These are phyloP conservation scores for Piaya cayana DNA, from an alignment of 2,113 vertebrate genomes.

Conservation along the genomic window DNA sequence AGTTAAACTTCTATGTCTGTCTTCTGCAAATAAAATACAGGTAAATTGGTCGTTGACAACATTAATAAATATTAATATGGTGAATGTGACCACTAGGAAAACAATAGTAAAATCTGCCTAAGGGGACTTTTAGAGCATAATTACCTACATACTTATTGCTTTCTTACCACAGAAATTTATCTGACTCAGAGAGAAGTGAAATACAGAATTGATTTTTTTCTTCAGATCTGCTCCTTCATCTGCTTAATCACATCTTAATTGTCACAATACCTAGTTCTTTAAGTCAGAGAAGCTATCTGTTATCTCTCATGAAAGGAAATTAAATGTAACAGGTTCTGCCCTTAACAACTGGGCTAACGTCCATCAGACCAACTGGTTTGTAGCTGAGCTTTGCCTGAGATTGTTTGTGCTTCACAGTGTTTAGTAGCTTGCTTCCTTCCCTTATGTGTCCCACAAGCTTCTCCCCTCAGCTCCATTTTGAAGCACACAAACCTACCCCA, in stretches of 20 bases:
- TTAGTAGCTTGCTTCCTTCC: not conserved
- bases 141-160: not conserved
- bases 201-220: not conserved
- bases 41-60: not conserved
- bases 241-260: not conserved
- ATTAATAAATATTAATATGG: not conserved
- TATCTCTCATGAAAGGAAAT: rapidly evolving
- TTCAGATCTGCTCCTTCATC: not conserved
- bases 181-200: not conserved
- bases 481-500: not conserved
- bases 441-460: not conserved
- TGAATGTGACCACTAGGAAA: not conserved
- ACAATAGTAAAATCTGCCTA: not conserved
- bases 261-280: not conserved
- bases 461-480: not conserved
- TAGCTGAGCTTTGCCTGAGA: not conserved
- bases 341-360: not conserved
- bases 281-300: not conserved
- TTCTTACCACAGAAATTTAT: not conserved
- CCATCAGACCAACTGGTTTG: not conserved
- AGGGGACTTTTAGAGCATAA: not conserved
- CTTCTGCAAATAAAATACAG: not conserved
- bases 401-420: rapidly evolving
- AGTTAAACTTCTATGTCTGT: not conserved
- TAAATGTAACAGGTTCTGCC: not conserved